These are phyloP conservation scores for Threskiornis aethiopicus DNA, from an alignment of 2,797 vertebrate species.

Conservation along the genomic window DNA sequence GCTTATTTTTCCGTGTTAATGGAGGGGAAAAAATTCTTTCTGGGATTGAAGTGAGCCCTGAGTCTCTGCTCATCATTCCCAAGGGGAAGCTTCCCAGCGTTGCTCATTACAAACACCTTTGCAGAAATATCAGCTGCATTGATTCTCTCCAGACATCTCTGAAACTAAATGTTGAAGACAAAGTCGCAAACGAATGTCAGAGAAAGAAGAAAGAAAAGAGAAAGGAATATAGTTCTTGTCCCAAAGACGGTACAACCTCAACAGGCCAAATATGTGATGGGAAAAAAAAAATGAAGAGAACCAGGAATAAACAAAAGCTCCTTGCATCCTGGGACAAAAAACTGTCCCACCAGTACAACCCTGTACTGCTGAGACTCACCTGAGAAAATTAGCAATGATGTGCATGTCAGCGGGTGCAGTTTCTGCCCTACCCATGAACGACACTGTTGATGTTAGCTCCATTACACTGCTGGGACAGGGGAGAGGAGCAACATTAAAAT, in stretches of 20 bases:
- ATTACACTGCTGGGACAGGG: background rate
- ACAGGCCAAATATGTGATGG: background rate
- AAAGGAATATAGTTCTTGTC: background rate
- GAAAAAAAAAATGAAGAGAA: background rate
- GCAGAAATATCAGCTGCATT: background rate
- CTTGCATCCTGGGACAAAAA: background rate
- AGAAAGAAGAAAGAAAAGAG: background rate
- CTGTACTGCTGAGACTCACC: background rate
- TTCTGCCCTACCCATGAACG: background rate
- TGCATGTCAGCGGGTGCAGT: too few relatives aligned
- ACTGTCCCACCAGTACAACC: fast-evolving
- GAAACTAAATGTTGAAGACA: background rate
- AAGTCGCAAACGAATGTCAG: background rate
- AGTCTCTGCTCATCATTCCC: background rate
- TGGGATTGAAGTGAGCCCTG: background rate
- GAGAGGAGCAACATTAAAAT: background rate
- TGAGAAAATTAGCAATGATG: background rate
- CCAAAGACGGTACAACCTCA: background rate
- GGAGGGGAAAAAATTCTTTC: fast-evolving
- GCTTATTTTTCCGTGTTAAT: background rate
- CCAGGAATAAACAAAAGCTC: fast-evolving
- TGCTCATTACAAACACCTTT: background rate
- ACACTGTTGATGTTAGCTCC: fast-evolving
- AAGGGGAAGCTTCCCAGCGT: background rate
- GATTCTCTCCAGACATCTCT: background rate